Evolutionary conservation across 2,797 vertebrate species (phyloP), one percentile per base, ranked within the genome.

Genomic region (Petrocephalus schoutedeni): DNA sequence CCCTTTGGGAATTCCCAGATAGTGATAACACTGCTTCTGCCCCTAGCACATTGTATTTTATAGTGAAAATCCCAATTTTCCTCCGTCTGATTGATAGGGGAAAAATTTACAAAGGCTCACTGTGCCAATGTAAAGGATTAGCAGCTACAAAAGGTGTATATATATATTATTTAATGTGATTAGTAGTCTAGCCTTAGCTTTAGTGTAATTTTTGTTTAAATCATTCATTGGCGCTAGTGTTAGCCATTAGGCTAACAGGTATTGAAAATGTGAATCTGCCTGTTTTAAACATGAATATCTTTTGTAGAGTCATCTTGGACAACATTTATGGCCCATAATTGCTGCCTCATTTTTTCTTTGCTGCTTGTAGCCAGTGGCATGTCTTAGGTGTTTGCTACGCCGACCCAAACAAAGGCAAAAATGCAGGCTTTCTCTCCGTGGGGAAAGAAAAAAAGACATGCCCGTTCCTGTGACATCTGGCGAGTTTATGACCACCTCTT

Each of bases 301-400:
- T 61, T 67, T 80, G 74, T 80, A 2, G 45, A 51, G 36, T 80
- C 74, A 51, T 51, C 16, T 45, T 80, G n/a, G 41, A 41, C 74
- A 1, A 8, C 0, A 6, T 53, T 19, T 53, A 53, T 82, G 45
- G 9, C 41, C 19, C 77, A 83, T 53, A 49, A 83, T 83, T 53
- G 7, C 74, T 77, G 71, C 36, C 32, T 45, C 16, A 0, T 77
- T 71, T 41, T 41, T 36, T 3, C 19, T 83, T 53, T 53, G 3
- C 9, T 53, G 89, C 74, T 91, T 90, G 85, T 91, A 91, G 90
- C 91, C 89, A 93, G 93, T 89, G 89, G 88, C 71, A 67, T 71
- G 88, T 89, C 92, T 91, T 91, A 92, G 14, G 89, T 28, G 32
- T 59, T 23, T 21, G 19, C 53, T 86, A 54, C 36, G 7, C 54